A percentile compares a stretch with the other conserved stretches of the same genome.
These are phyloP conservation scores for Noctua janthe DNA, from an alignment of 2,888 invertebrate genomes.

Conservation along the genomic window DNA sequence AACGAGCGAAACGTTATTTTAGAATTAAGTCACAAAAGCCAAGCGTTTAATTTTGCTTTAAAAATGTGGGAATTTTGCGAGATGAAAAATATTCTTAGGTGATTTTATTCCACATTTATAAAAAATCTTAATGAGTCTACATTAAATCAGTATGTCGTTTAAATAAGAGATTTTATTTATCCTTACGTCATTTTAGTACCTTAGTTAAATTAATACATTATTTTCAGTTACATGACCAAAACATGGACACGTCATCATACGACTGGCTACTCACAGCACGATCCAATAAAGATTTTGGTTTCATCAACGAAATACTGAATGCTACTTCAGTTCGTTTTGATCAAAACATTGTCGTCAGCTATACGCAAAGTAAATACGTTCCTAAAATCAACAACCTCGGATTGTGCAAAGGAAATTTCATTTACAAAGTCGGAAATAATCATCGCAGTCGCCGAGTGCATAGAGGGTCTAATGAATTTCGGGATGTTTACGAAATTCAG, in stretches of 20 bases:
- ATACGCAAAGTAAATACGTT: slow-evolving; percentile 65
- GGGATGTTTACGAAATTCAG: slow-evolving; percentile 31
- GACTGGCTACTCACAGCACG: slow-evolving; percentile 83
- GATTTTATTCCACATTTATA: not conserved
- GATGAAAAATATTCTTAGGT: not conserved
- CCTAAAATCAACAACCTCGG: slow-evolving; percentile 45
- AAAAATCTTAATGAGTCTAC: not conserved
- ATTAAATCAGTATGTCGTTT: not conserved
- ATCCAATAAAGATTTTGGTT: slow-evolving; percentile 75
- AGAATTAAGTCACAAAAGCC: too few species aligned
- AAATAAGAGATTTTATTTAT: not conserved
- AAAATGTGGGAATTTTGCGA: not conserved
- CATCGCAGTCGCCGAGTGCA: slow-evolving; percentile 13
- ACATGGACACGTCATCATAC: slow-evolving; percentile 80
- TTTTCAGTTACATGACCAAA: slow-evolving; percentile 78
- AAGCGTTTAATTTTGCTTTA: too few species aligned
- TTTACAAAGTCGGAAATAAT: slow-evolving; percentile 68
- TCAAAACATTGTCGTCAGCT: slow-evolving; percentile 81
- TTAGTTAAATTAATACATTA: not conserved
- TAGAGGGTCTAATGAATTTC: slow-evolving; percentile 12
- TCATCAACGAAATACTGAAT: slow-evolving; percentile 80
- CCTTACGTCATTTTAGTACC: not conserved
- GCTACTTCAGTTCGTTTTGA: slow-evolving; percentile 82
- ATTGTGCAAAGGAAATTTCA: slow-evolving; percentile 79
- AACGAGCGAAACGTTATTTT: not conserved